Conservation (phyloP, 2,888 invertebrate genomes). For the Caenorhabditis macrosperma region DNA sequence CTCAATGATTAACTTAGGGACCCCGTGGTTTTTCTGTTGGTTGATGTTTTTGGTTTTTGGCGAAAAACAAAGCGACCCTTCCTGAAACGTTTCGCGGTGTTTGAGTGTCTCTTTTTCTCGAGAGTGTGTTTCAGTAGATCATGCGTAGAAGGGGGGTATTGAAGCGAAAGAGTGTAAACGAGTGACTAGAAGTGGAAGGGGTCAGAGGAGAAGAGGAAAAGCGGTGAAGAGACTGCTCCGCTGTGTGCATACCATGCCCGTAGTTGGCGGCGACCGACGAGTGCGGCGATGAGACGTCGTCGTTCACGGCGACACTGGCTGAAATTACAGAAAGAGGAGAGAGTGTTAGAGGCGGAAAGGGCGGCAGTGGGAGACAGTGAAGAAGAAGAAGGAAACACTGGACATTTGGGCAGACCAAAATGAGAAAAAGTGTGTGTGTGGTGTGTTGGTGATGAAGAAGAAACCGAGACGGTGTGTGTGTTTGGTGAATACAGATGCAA, state of each 20-base stretch:
- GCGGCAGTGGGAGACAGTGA: constrained; percentile 10
- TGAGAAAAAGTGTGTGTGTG: background rate
- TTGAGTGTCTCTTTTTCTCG: too few relatives aligned
- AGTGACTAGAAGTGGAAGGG: constrained; percentile 1
- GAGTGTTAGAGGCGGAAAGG: constrained; percentile 45
- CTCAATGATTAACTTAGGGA: constrained; percentile 6
- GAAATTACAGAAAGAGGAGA: constrained; percentile 40
- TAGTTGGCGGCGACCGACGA: constrained; percentile 54
- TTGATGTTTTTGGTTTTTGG: background rate
- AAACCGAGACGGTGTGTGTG: background rate
- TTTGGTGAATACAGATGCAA: background rate
- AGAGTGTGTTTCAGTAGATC: too few relatives aligned
- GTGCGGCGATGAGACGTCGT: constrained; percentile 44
- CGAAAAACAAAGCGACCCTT: background rate
- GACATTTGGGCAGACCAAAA: constrained; percentile 13
- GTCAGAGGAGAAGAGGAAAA: background rate
- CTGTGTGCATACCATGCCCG: constrained; percentile 53
- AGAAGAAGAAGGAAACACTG: constrained; percentile 21
- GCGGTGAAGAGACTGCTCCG: background rate
- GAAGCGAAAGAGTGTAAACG: constrained; percentile 39
- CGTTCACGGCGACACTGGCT: constrained; percentile 39
- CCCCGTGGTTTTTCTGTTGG: background rate
- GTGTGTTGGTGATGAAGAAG: background rate
- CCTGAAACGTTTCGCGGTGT: constrained; percentile 2
- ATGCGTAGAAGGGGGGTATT: constrained; percentile 35